A percentile compares a stretch with the other conserved stretches of the same genome.
Conservation (phyloP, 2,797 vertebrate species). For the Centropyge bicolor region DNA sequence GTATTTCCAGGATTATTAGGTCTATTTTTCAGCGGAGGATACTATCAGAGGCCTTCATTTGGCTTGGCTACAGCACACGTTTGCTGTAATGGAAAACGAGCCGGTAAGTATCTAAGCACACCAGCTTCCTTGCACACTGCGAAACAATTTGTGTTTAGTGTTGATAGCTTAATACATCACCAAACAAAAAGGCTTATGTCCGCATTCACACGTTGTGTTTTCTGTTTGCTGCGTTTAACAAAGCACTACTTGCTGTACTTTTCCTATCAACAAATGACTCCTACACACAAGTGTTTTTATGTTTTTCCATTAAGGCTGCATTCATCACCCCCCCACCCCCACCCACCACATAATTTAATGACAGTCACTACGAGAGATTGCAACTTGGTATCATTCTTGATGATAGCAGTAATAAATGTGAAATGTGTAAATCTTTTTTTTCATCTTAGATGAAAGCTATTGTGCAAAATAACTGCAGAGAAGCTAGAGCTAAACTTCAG, state of each 20-base stretch:
- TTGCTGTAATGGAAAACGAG: constrained; percentile 51
- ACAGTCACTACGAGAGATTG: constrained; percentile 57
- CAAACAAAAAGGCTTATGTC: constrained; percentile 68
- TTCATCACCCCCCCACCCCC: constrained; percentile 53
- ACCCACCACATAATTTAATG: constrained; percentile 44
- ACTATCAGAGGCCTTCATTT: constrained; percentile 73
- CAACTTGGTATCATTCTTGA: constrained; percentile 63
- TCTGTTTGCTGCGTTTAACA: constrained; percentile 56
- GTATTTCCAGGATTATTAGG: constrained; percentile 89
- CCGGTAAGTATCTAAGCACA: constrained; percentile 34
- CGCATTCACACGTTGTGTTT: constrained; percentile 56
- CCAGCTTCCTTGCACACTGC: constrained; percentile 16
- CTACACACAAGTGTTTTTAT: constrained; percentile 52
- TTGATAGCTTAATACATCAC: constrained; percentile 58
- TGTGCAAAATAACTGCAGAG: constrained; percentile 90
- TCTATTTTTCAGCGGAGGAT: constrained; percentile 74
- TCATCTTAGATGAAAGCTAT: constrained; percentile 83
- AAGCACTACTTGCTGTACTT: constrained; percentile 53
- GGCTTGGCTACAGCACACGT: constrained; percentile 65
- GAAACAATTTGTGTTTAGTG: constrained; percentile 62
- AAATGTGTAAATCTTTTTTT: constrained; percentile 74
- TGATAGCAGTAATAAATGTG: constrained; percentile 72
- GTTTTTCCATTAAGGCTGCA: constrained; percentile 73
- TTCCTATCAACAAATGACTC: constrained; percentile 45
- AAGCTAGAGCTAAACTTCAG: constrained; percentile 79